phyloP scores from a whole-genome alignment of 2,797 vertebrate genomes.

The Eulemur albifrons region DNA sequence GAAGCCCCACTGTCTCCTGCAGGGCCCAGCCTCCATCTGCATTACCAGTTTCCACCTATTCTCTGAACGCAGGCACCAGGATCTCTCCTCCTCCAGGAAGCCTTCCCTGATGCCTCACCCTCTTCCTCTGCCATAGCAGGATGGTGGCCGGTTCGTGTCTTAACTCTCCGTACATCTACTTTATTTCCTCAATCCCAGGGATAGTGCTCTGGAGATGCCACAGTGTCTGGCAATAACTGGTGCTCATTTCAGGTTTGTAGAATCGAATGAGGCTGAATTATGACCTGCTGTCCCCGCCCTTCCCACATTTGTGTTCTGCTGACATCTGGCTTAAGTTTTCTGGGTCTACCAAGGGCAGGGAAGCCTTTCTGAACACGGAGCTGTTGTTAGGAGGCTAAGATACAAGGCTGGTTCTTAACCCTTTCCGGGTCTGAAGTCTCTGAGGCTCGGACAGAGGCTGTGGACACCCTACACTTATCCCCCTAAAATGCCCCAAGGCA shows the following conservation, averaged over 20 bases:
- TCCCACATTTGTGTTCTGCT: background rate
- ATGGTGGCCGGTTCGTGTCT: background rate
- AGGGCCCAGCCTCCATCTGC: too few species aligned
- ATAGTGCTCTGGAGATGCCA: too few species aligned
- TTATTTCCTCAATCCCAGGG: background rate
- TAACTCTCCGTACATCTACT: background rate
- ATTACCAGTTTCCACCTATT: background rate
- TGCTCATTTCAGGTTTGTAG: background rate
- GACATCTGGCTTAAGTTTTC: background rate
- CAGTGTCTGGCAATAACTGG: accelerated
- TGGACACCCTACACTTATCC: background rate
- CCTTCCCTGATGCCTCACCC: background rate
- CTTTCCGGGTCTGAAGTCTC: background rate
- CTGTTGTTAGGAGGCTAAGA: background rate
- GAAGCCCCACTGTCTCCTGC: background rate
- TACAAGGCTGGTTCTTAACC: background rate
- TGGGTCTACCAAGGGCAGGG: background rate
- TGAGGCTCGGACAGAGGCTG: background rate
- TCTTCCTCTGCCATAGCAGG: background rate
- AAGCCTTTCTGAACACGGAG: background rate
- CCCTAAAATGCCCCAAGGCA: accelerated
- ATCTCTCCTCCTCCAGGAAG: conserved; percentile 30
- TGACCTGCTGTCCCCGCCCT: background rate
- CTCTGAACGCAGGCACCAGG: background rate
- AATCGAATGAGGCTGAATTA: background rate